These are phyloP conservation scores for Ligdia adustata DNA, from an alignment of 2,888 invertebrate genomes.

Conservation along the genomic window DNA sequence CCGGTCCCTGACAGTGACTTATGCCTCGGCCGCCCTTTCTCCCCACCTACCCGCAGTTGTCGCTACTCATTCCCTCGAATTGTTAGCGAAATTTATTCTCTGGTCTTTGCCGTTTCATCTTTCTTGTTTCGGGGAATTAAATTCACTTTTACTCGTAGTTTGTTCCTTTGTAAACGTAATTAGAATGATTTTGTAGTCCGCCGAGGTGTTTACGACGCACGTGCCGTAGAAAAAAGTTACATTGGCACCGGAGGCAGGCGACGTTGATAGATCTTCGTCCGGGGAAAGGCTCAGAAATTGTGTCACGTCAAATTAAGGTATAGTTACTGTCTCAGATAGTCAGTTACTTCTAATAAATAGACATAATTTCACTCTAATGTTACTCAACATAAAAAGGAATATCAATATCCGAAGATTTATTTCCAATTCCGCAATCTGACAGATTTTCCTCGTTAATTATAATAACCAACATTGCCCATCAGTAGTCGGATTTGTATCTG, in stretches of 20 bases:
- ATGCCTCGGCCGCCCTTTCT: constrained; percentile 66
- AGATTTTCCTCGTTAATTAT: constrained; percentile 5
- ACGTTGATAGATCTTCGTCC: constrained; percentile 6
- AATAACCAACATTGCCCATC: constrained; percentile 7
- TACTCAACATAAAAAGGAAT: not conserved
- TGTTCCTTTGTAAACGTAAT: constrained; percentile 24
- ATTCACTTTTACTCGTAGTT: constrained; percentile 28
- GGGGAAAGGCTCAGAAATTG: not conserved
- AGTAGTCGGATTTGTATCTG: constrained; percentile 3
- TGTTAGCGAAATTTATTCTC: constrained; percentile 54
- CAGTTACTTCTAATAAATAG: too few species aligned
- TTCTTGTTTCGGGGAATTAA: constrained; percentile 28
- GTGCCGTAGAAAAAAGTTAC: constrained; percentile 18
- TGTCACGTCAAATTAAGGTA: too few species aligned
- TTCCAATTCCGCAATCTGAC: not conserved
- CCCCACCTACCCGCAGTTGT: constrained; percentile 67
- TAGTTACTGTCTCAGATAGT: too few species aligned
- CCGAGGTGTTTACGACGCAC: constrained; percentile 22
- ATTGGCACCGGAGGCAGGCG: constrained; percentile 2
- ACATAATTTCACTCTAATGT: too few species aligned
- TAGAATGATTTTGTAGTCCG: constrained; percentile 26
- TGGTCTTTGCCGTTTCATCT: constrained; percentile 34
- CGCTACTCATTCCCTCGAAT: constrained; percentile 65
- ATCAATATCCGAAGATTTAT: not conserved
- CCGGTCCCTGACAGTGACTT: constrained; percentile 75